phyloP scores from a whole-genome alignment of 2,888 invertebrate species.

The Drosophila falleni region DNA sequence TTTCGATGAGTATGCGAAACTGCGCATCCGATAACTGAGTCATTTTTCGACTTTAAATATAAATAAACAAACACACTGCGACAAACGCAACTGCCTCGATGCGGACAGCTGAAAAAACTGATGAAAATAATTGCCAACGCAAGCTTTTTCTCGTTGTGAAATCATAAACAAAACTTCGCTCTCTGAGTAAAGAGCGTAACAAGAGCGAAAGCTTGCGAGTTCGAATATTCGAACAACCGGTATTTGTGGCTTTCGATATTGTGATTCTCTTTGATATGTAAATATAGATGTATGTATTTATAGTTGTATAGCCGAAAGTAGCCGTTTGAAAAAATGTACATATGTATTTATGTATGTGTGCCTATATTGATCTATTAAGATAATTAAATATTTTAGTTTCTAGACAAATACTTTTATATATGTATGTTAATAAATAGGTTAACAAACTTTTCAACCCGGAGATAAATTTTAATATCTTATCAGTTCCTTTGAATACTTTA shows the following conservation, averaged over 20 bases:
- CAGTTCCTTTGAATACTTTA: too few relatives aligned
- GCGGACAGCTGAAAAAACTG: conserved; percentile 21
- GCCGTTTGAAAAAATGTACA: too few relatives aligned
- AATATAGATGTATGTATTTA: not conserved
- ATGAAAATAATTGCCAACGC: not conserved
- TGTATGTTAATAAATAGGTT: too few relatives aligned
- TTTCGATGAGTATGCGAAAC: conserved; percentile 77
- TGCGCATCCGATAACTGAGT: conserved; percentile 81
- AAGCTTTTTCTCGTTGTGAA: conserved; percentile 47
- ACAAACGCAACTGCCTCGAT: not conserved
- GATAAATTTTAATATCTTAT: too few relatives aligned
- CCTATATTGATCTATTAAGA: too few relatives aligned
- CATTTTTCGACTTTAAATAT: conserved; percentile 35
- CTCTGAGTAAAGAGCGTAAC: conserved; percentile 14
- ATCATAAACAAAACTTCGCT: conserved; percentile 17
- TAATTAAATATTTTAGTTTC: too few relatives aligned
- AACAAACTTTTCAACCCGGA: too few relatives aligned
- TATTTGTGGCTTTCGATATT: not conserved
- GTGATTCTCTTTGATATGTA: not conserved
- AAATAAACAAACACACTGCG: conserved; percentile 4
- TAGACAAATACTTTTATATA: too few relatives aligned
- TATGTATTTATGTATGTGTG: too few relatives aligned
- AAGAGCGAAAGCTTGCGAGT: conserved; percentile 14
- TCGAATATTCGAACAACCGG: conserved; percentile 21
- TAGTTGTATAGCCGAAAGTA: too few relatives aligned